phyloP scores from a whole-genome alignment of 2,113 vertebrate genomes.

The Falcunculus frontatus region DNA sequence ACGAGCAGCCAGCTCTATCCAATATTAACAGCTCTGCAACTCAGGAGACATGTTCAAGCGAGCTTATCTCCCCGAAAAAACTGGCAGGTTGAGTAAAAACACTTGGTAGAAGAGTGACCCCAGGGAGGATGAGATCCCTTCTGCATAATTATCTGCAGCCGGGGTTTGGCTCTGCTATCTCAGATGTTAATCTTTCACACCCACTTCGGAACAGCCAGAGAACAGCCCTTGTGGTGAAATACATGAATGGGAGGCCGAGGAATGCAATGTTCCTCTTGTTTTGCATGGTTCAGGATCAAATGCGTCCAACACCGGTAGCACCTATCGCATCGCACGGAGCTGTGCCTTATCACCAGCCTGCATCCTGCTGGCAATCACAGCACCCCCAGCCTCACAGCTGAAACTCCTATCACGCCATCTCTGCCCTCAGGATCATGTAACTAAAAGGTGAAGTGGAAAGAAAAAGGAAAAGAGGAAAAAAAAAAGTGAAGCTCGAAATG shows the following conservation, averaged over 20 bases:
- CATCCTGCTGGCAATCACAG: constrained; percentile 1
- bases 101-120: constrained; percentile 12
- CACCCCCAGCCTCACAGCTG: neutral
- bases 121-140: constrained; percentile 36
- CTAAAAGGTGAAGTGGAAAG: neutral
- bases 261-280: constrained; percentile 4
- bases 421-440: neutral
- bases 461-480: fast-evolving
- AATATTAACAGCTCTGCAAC: neutral
- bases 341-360: neutral
- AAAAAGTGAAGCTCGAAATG: fast-evolving
- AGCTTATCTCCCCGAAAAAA: neutral
- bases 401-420: neutral
- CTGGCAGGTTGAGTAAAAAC: constrained; percentile 2
- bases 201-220: neutral
- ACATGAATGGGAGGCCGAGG: neutral
- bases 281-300: constrained; percentile 1
- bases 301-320: neutral
- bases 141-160: neutral
- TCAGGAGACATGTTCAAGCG: neutral
- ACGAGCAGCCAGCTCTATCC: neutral
- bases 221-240: neutral
- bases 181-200: constrained; percentile 14
- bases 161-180: neutral
- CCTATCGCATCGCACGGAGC: neutral